Evolutionary conservation across 2,888 invertebrate species (phyloP), one percentile per base, ranked within the genome.

Genomic region (Yponomeuta malinellus): DNA sequence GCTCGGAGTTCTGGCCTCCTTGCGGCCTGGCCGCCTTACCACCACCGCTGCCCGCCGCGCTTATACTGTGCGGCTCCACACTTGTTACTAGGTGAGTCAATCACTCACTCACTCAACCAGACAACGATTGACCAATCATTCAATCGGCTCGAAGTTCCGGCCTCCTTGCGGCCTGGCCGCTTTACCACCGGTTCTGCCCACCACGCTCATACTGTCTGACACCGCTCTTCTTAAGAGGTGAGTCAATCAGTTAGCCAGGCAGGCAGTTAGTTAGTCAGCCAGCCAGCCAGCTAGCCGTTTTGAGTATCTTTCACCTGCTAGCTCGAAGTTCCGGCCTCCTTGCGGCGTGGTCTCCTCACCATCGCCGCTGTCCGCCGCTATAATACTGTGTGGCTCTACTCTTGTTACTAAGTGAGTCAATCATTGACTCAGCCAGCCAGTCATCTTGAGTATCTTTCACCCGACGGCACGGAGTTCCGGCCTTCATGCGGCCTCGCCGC

Each of bases 51-150:
- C 82, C 81, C 2, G 89, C 93, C 23, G 80, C 95, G 10, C 88
- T 96, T 2, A 65, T 94, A 0, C 82, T 96, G 33, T 88, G 96
- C n/a, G 91, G 93, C 73, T 93, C 93, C 1, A 86, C 92, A 72
- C 83, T 94, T 3, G 87, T 94, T n/a, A 88, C 90, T 74, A 83
- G 93, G n/a, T 73, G 9, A 10, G 63, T n/a, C 10, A 2, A 6
- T 64, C 23, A 59, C 1, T 63, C 4, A 23, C 23, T 23, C 23
- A 23, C 23, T 1, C 23, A 23, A 87, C 93, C 48, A 23, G 23
- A 23, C 23, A 23, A 23, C 23, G 23, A 23, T 23, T 23, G 23
- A 23, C 0, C 23, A 23, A 23, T 23, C 23, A 23, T 71, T 76
- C 1, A 87, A 89, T 69, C 84, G 94, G 94, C 33, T 92, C 94